Percentiles rank a stretch among this genome's conserved stretches.
phyloP scores from a whole-genome alignment of 1,140 invertebrate genomes.

The Trichonephila clavipes region DNA sequence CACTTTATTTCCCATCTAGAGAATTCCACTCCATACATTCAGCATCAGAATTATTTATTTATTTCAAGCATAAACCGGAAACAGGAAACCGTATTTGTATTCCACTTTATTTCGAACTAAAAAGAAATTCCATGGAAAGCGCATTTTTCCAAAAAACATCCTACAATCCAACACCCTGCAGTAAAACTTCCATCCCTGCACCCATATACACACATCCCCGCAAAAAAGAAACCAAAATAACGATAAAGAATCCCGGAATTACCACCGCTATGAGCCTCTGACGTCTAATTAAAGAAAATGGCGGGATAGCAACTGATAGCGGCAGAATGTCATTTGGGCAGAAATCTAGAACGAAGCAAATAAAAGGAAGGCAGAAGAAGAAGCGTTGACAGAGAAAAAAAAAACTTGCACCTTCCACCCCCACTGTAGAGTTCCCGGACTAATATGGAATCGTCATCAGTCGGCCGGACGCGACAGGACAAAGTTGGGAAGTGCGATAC shows the following conservation, averaged over 20 bases:
- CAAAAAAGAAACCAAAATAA: constrained; percentile 26
- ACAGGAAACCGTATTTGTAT: too few species aligned
- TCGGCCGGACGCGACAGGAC: background rate
- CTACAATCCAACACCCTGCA: background rate
- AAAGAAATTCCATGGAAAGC: background rate
- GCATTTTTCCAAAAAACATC: too few species aligned
- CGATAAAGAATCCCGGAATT: constrained; percentile 50
- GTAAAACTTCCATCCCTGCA: background rate
- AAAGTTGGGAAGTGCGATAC: constrained; percentile 47
- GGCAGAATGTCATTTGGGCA: constrained; percentile 57
- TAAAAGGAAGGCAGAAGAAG: constrained; percentile 35
- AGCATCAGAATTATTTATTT: too few species aligned
- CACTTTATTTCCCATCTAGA: too few species aligned
- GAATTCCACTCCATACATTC: too few species aligned
- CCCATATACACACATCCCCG: background rate
- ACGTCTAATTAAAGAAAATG: constrained; percentile 68
- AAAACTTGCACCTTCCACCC: background rate
- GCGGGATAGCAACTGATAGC: constrained; percentile 50
- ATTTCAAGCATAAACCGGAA: too few species aligned
- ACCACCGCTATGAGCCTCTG: constrained; percentile 51
- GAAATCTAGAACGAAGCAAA: constrained; percentile 64
- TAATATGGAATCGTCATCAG: constrained; percentile 50
- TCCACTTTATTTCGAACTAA: background rate
- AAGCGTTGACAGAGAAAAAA: background rate
- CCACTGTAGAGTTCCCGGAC: constrained; percentile 19